phyloP scores from a whole-genome alignment of 2,888 invertebrate genomes.

The Labia minor region DNA sequence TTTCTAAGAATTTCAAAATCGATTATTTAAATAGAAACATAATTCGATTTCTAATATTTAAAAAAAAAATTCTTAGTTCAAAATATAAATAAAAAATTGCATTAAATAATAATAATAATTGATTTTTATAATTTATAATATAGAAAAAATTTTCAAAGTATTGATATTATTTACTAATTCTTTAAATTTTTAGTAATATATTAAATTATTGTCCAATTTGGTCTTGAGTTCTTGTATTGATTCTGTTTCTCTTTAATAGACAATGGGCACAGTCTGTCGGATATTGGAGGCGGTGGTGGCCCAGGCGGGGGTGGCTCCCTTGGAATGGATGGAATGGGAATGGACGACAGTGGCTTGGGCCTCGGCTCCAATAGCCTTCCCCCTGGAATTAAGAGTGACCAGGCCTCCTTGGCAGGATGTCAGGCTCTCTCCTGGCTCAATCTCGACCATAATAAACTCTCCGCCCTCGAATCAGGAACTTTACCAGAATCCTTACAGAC shows the following conservation, averaged over 20 bases:
- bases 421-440: constrained; percentile 31
- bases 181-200: no score
- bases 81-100: no score
- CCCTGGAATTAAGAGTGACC: constrained; percentile 16
- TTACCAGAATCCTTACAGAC: constrained; percentile 30
- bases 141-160: no score
- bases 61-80: no score
- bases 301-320: constrained; percentile 4
- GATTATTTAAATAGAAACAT: no score
- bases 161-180: no score
- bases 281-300: constrained; percentile 15
- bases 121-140: no score
- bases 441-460: constrained; percentile 32
- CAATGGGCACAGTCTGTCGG: constrained; percentile 14
- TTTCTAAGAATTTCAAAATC: no score
- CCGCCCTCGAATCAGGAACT: constrained; percentile 29
- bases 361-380: constrained; percentile 15
- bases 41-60: no score
- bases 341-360: neutral
- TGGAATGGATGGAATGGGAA: neutral
- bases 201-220: no score
- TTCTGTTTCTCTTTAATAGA: neutral
- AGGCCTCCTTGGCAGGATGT: constrained; percentile 26
- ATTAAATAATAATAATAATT: no score
- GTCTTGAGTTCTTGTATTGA: no score